These are phyloP conservation scores for Thalassoma bifasciatum DNA, from an alignment of 2,113 vertebrate species.

Conservation along the genomic window DNA sequence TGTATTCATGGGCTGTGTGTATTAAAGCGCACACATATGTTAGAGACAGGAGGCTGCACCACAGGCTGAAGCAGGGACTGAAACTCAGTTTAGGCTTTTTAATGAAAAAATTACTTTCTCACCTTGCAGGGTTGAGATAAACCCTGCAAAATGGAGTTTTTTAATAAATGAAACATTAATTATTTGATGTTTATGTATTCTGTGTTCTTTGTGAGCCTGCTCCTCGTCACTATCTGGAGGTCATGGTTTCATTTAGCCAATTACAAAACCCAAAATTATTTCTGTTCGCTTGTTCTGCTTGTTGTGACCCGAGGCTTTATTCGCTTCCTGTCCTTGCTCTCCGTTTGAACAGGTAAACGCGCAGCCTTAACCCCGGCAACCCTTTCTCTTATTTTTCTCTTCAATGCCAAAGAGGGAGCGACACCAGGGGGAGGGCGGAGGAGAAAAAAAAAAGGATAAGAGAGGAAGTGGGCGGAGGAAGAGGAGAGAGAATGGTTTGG, in stretches of 20 bases:
- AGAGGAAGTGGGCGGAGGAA: slow-evolving; percentile 28
- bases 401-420: neutral
- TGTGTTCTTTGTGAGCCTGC: neutral
- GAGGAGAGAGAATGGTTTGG: slow-evolving; percentile 25
- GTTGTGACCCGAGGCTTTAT: neutral
- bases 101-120: neutral
- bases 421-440: neutral
- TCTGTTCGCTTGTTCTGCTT: neutral
- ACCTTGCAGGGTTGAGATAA: neutral
- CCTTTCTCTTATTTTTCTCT: neutral
- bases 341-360: slow-evolving; percentile 2
- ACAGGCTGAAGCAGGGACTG: neutral
- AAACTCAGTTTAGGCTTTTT: neutral
- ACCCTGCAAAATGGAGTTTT: neutral
- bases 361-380: neutral
- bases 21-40: neutral
- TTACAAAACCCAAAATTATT: neutral
- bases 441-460: slow-evolving; percentile 22
- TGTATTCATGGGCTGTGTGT: neutral
- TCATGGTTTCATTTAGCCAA: neutral
- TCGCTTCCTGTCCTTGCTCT: neutral
- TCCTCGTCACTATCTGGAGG: neutral
- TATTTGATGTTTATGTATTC: neutral
- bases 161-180: neutral
- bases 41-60: neutral